Conservation (phyloP, 1,140 invertebrate genomes). For the Episyrphus balteatus region DNA sequence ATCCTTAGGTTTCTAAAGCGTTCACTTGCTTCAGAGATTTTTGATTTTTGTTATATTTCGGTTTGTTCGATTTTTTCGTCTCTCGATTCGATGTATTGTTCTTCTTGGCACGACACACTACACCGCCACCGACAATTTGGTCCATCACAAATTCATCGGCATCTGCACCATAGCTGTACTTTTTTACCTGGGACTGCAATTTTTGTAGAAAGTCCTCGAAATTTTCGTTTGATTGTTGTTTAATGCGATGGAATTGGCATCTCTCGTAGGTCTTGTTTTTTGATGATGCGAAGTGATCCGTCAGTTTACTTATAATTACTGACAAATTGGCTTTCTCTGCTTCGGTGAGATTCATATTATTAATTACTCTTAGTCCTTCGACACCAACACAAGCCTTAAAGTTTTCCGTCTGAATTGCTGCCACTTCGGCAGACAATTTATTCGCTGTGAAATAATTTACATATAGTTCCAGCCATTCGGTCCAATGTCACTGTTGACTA, state of each 20-base stretch:
- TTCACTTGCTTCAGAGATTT: conserved; percentile 3
- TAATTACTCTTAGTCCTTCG: neutral
- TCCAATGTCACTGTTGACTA: neutral
- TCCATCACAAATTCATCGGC: conserved; percentile 1
- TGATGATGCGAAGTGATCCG: neutral
- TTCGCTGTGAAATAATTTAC: neutral
- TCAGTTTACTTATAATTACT: neutral
- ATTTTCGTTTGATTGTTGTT: conserved; percentile 1
- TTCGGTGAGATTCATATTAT: neutral
- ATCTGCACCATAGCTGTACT: neutral
- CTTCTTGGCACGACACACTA: neutral
- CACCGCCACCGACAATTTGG: conserved; percentile 1
- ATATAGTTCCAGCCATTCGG: neutral
- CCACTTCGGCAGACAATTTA: neutral
- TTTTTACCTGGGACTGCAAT: neutral
- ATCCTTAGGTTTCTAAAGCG: conserved; percentile 8
- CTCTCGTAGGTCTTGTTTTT: neutral
- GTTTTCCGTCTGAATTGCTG: neutral
- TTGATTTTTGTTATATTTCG: conserved; percentile 2
- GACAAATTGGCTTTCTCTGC: neutral
- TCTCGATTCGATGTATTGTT: too few species aligned
- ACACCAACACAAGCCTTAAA: neutral
- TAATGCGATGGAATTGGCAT: conserved; percentile 1
- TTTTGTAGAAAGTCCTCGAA: conserved; percentile 4
- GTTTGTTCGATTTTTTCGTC: too few species aligned